These are phyloP conservation scores for Struthidea cinerea DNA, from an alignment of 2,113 vertebrate species.

Conservation along the genomic window DNA sequence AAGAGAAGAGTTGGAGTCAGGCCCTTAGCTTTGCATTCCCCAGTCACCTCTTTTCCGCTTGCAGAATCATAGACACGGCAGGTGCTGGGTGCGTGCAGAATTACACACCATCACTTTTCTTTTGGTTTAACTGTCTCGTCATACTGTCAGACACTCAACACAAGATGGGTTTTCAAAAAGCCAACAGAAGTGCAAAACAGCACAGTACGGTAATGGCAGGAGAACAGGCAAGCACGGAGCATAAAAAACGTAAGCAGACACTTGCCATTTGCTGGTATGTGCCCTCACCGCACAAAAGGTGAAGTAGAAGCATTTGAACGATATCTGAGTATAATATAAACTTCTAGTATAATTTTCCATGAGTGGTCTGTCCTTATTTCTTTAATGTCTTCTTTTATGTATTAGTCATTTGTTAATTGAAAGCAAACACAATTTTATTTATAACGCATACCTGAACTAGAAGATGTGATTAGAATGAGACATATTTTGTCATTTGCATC, in stretches of 20 bases:
- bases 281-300: background rate
- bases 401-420: background rate
- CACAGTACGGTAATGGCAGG: background rate
- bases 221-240: background rate
- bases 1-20: background rate
- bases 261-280: background rate
- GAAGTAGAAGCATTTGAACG: background rate
- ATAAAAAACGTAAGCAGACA: background rate
- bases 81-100: background rate
- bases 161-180: rapidly evolving
- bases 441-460: background rate
- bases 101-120: background rate
- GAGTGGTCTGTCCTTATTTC: background rate
- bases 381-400: background rate
- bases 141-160: background rate
- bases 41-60: background rate
- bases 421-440: background rate
- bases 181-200: background rate
- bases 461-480: background rate
- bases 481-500: background rate
- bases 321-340: background rate
- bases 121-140: background rate
- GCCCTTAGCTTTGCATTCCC: background rate
- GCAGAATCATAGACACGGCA: background rate
- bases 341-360: background rate